phyloP scores from a whole-genome alignment of 2,113 vertebrate genomes.

The Amazona vittata region DNA sequence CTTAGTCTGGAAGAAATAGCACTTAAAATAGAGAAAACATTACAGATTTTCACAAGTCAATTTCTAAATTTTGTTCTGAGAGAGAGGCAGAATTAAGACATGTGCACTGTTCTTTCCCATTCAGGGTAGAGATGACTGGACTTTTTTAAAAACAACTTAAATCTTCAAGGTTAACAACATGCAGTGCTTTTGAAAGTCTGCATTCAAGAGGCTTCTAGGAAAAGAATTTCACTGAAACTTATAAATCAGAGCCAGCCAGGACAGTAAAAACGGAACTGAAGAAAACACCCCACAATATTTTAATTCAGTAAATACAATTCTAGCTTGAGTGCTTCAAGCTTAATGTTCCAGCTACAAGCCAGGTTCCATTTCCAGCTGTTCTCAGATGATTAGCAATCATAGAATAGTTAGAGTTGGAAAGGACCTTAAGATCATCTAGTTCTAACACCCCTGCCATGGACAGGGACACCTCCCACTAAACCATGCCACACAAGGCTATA shows the following conservation, averaged over 20 bases:
- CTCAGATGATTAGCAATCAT: background rate
- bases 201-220: background rate
- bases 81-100: background rate
- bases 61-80: background rate
- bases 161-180: background rate
- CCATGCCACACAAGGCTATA: no score
- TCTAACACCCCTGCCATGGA: no score
- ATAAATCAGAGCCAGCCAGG: background rate
- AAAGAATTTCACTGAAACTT: background rate
- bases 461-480: no score
- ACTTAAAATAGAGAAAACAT: background rate
- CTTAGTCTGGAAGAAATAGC: background rate
- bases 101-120: background rate
- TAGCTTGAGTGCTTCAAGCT: background rate
- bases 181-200: background rate
- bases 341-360: background rate
- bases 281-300: background rate
- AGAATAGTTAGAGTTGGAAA: no score
- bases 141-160: background rate
- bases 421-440: no score
- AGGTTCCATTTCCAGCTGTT: background rate
- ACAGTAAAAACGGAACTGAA: background rate
- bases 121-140: background rate
- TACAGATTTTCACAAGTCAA: background rate
- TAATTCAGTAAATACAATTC: background rate